Conservation (phyloP, 2,113 vertebrate species). For the Daubentonia madagascariensis region DNA sequence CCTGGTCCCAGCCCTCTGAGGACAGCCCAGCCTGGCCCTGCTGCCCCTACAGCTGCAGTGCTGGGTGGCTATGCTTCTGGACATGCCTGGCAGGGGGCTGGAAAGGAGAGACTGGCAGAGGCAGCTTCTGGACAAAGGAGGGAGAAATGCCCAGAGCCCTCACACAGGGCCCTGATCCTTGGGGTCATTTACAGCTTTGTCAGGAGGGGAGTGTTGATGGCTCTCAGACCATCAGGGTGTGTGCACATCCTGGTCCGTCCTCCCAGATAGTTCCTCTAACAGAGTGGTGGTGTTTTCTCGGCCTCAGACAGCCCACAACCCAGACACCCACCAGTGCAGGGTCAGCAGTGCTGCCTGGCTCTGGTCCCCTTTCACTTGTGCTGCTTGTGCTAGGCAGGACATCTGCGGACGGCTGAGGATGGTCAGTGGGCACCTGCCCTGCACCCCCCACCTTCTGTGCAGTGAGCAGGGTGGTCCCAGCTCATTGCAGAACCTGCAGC, state of each 20-base stretch:
- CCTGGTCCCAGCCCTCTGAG: not conserved
- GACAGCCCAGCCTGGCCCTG: not conserved
- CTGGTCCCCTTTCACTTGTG: rapidly evolving
- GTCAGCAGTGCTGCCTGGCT: not conserved
- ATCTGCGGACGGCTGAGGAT: not conserved
- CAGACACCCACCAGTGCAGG: not conserved
- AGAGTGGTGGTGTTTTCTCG: not conserved
- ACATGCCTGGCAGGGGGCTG: rapidly evolving
- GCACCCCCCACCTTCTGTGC: not conserved
- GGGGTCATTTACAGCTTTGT: not conserved
- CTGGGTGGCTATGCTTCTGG: not conserved
- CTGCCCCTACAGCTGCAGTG: rapidly evolving
- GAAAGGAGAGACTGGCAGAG: not conserved
- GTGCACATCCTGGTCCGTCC: not conserved
- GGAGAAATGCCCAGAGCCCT: not conserved
- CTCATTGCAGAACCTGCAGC: not conserved
- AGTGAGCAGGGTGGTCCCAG: not conserved
- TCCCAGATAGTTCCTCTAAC: not conserved
- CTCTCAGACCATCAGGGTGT: not conserved
- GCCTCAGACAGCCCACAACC: no score
- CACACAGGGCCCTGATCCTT: not conserved
- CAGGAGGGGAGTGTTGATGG: not conserved
- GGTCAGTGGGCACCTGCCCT: not conserved
- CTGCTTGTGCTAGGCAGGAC: not conserved
- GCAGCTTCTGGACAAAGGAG: not conserved